These are phyloP conservation scores for Micropoecilia bifurca DNA, from an alignment of 2,797 vertebrate species.

Conservation along the genomic window DNA sequence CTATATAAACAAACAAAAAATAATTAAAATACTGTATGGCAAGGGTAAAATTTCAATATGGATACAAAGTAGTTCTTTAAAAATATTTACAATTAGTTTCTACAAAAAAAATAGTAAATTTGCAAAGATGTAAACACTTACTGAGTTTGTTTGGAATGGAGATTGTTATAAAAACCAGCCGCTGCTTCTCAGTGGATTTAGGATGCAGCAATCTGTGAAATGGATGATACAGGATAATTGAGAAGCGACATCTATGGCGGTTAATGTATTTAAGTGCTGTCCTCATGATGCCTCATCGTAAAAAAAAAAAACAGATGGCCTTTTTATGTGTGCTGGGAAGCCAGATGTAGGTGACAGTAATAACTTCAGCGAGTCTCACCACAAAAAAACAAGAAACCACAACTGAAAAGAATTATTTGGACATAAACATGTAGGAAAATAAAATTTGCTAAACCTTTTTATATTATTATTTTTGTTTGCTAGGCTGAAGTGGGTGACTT, in stretches of 20 bases:
- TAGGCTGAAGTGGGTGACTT: background rate
- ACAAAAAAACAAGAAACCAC: slow-evolving; percentile 34
- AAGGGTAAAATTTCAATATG: too few relatives aligned
- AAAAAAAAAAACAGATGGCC: slow-evolving; percentile 40
- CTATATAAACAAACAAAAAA: too few relatives aligned
- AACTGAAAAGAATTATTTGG: slow-evolving; percentile 9
- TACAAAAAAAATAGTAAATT: too few relatives aligned
- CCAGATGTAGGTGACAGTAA: slow-evolving; percentile 41
- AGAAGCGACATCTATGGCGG: slow-evolving; percentile 1
- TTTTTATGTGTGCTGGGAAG: slow-evolving; percentile 23
- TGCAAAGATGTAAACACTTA: too few relatives aligned
- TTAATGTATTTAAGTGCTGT: slow-evolving; percentile 21
- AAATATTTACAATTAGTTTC: too few relatives aligned
- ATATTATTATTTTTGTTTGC: background rate
- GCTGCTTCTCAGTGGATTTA: too few relatives aligned
- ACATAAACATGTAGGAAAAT: slow-evolving; percentile 2
- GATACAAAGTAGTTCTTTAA: too few relatives aligned
- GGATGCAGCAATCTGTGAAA: background rate
- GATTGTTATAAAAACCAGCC: too few relatives aligned
- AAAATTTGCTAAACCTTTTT: background rate
- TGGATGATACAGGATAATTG: slow-evolving; percentile 14
- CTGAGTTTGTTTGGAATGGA: too few relatives aligned
- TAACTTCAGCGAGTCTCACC: slow-evolving; percentile 28
- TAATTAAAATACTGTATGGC: too few relatives aligned
- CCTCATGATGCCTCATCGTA: slow-evolving; percentile 11